These are phyloP conservation scores for Eutrigla gurnardus DNA, from an alignment of 2,797 vertebrate species.

Conservation along the genomic window DNA sequence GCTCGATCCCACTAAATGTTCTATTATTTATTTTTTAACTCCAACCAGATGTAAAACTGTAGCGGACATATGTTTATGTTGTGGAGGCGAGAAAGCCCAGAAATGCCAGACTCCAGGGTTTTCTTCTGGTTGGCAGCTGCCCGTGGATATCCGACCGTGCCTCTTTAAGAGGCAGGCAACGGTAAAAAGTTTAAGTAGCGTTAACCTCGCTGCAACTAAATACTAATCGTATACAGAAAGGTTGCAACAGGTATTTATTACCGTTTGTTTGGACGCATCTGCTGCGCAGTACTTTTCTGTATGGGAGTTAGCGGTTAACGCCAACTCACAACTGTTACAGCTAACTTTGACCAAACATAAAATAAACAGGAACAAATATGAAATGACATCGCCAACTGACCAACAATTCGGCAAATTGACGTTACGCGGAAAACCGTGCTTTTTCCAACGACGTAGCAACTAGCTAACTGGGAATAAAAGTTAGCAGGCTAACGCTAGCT, in stretches of 20 bases:
- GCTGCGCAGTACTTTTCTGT: neutral
- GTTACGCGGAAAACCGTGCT: neutral
- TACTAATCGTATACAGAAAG: neutral
- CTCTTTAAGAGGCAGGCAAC: neutral
- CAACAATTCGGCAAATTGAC: neutral
- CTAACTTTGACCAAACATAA: neutral
- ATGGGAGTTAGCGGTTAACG: neutral
- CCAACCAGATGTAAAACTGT: neutral
- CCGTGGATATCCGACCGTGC: neutral
- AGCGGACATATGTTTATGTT: too few species aligned
- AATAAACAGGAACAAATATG: neutral
- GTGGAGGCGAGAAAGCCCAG: neutral
- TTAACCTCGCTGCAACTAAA: neutral
- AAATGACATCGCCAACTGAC: too few species aligned
- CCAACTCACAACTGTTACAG: neutral
- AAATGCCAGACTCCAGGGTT: neutral
- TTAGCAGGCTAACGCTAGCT: constrained; percentile 63
- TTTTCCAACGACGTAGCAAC: neutral
- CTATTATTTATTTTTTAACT: neutral
- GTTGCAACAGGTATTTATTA: too few species aligned
- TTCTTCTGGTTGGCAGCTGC: neutral
- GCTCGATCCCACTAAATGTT: neutral
- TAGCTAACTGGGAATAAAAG: constrained; percentile 21
- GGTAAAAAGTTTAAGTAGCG: neutral
- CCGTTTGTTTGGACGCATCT: neutral